Evolutionary conservation across 2,113 vertebrate species (phyloP).

Genomic region (Percopsis transmontana): DNA sequence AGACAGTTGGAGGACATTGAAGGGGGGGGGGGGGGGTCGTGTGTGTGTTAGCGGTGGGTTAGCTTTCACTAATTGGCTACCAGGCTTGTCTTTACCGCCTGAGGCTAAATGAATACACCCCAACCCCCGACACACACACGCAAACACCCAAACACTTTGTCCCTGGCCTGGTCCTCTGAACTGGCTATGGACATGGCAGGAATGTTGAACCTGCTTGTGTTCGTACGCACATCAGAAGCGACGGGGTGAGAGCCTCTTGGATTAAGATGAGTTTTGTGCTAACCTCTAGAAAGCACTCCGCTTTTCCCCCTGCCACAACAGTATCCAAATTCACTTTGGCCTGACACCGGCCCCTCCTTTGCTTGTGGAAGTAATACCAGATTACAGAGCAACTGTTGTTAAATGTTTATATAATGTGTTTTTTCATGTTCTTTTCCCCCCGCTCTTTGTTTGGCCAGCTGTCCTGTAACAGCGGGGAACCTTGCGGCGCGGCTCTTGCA

Average conservation of each 20-base stretch:
- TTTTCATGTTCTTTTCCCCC: slow-evolving; percentile 70
- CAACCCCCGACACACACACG: not conserved
- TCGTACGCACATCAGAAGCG: slow-evolving; percentile 75
- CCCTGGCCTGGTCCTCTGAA: slow-evolving; percentile 52
- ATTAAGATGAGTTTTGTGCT: slow-evolving; percentile 70
- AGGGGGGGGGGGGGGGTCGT: slow-evolving; percentile 8
- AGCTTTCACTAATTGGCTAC: slow-evolving; percentile 53
- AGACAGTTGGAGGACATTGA: slow-evolving; percentile 58
- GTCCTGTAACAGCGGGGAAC: slow-evolving; percentile 74
- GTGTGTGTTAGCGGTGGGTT: slow-evolving; percentile 11
- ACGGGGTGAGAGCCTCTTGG: slow-evolving; percentile 66
- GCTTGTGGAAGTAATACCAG: slow-evolving; percentile 81
- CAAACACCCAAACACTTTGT: not conserved
- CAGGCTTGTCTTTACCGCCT: slow-evolving; percentile 53
- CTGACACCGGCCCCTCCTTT: slow-evolving; percentile 68
- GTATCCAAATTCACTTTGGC: slow-evolving; percentile 73
- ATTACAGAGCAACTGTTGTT: slow-evolving; percentile 84
- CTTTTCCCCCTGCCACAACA: slow-evolving; percentile 65
- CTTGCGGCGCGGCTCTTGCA: slow-evolving; percentile 66
- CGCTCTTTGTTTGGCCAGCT: slow-evolving; percentile 80
- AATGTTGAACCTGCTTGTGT: slow-evolving; percentile 66
- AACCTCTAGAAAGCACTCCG: slow-evolving; percentile 66
- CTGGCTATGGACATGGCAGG: slow-evolving; percentile 56
- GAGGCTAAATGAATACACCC: slow-evolving; percentile 8
- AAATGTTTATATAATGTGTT: slow-evolving; percentile 82